Conservation (phyloP, 2,113 vertebrate genomes). For the Poeciliopsis retropinna region DNA sequence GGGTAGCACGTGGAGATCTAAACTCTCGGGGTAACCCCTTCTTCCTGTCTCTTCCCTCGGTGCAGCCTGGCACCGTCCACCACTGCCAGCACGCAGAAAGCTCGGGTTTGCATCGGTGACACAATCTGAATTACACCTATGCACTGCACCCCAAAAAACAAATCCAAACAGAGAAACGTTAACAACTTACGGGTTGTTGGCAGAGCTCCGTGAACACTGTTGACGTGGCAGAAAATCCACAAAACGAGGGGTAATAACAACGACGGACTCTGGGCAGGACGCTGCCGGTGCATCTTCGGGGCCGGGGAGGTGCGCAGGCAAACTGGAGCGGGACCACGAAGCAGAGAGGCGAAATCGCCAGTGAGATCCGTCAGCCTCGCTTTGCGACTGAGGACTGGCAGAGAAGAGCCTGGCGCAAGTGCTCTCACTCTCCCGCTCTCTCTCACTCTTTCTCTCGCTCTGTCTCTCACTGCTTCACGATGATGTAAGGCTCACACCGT, state of each 20-base stretch:
- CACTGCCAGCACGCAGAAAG: conserved; percentile 23
- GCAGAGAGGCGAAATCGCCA: conserved; percentile 33
- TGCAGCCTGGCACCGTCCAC: conserved; percentile 19
- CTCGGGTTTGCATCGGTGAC: conserved; percentile 13
- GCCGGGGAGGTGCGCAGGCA: conserved; percentile 40
- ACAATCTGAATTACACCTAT: conserved; percentile 1
- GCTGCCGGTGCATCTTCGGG: conserved; percentile 72
- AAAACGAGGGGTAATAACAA: conserved; percentile 61
- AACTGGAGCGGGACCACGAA: conserved; percentile 10
- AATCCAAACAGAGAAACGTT: neutral
- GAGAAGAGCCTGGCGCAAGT: conserved; percentile 53
- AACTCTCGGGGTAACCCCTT: conserved; percentile 25
- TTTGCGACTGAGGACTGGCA: conserved; percentile 63
- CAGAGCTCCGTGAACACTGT: conserved; percentile 72
- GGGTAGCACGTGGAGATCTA: conserved; percentile 19
- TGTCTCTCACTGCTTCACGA: conserved; percentile 17
- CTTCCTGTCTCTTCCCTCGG: neutral
- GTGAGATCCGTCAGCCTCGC: conserved; percentile 59
- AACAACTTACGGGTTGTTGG: conserved; percentile 82
- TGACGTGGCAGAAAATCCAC: conserved; percentile 79
- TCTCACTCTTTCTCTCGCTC: neutral
- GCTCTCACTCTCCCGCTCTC: conserved; percentile 30
- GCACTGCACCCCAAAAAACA: neutral
- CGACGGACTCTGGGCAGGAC: conserved; percentile 65
- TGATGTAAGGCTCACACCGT: conserved; percentile 69